Evolutionary conservation across 1,140 invertebrate species (phyloP), one percentile per base, ranked within the genome.

Genomic region (Neelides sp.): DNA sequence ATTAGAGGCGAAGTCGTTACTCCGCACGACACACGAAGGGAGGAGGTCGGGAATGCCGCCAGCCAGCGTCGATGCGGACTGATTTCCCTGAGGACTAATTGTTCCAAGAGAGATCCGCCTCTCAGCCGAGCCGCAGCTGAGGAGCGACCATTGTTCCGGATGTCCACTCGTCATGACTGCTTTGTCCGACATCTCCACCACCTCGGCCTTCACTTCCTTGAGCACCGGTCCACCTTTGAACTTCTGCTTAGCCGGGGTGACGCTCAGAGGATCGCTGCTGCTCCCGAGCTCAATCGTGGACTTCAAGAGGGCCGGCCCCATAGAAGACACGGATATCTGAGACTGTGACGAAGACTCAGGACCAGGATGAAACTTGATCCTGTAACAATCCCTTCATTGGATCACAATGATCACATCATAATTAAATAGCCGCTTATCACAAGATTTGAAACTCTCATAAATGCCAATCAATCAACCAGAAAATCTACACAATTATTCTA

Each of bases 111-210:
- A 52, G 27, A 57, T 54, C 23, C 55, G 20, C 13, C 55, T 26
- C 13, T 51, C 39, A 26, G 53, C 55, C 13, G 58, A 57, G 4
- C 58, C 58, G 10, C 54, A 57, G 39, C 54, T 60, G 35, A 60
- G 23, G 12, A 60, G 49, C 19, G 58, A 60, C 58, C 58, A 60
- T 35, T 60, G 58, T 40, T 60, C 58, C 12, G 58, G 58, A 22
- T 54, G 49, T 34, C 51, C 48, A 12, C 54, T 50, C 8, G 54
- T 60, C 54, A 57, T 56, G 17, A 60, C 58, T 4, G 50, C 54
- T 37, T 60, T 60, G 32, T 60, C 58, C 3, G 54, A 60, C 58
- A 57, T 60, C 48, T 60, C 58, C 20, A 59, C 58, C 15, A 55
- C 32, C 17, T 44, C 36, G 44, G 44, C 13, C 7, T 24, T 10